Percentiles rank a stretch among this genome's conserved stretches.
Evolutionary conservation across 64 coral and sea anemone genomes (phyloP).

Genomic region (Porites australiensis): DNA sequence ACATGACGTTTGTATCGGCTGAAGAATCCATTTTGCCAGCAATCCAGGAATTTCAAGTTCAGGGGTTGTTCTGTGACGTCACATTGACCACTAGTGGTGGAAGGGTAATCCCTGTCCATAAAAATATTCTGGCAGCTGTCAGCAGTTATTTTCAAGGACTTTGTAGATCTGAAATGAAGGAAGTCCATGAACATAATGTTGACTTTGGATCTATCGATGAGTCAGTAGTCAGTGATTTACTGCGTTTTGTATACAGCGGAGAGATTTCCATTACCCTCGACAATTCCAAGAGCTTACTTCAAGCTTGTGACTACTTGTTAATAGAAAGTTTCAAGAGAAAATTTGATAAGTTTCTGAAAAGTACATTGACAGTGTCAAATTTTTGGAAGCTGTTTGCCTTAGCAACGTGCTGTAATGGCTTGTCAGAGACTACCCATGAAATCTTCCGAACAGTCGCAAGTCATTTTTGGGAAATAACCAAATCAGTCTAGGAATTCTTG

Average conservation of each 20-base stretch:
- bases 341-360: slow-evolving; percentile 33
- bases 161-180: slow-evolving; percentile 36
- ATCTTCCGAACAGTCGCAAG: not conserved
- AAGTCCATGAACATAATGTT: slow-evolving; percentile 39
- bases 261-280: slow-evolving; percentile 21
- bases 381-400: slow-evolving; percentile 26
- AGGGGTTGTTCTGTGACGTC: slow-evolving; percentile 32
- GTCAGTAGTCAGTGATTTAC: not conserved
- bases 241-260: slow-evolving; percentile 27
- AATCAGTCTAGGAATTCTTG: not conserved
- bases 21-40: not conserved
- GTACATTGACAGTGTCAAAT: not conserved
- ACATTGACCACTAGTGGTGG: slow-evolving; percentile 27
- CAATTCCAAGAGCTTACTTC: slow-evolving; percentile 20
- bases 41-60: not conserved
- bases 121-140: slow-evolving; percentile 15
- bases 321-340: slow-evolving; percentile 26
- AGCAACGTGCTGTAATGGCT: slow-evolving; percentile 1
- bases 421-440: slow-evolving; percentile 17
- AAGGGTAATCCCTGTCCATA: slow-evolving; percentile 19
- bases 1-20: not conserved
- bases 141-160: slow-evolving; percentile 51
- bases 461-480: slow-evolving; percentile 15
- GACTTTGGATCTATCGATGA: slow-evolving; percentile 44
- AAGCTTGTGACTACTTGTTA: slow-evolving; percentile 36